Evolutionary conservation across 2,888 invertebrate genomes (phyloP), one percentile per base, ranked within the genome.

Genomic region (Myopa tessellatipennis): DNA sequence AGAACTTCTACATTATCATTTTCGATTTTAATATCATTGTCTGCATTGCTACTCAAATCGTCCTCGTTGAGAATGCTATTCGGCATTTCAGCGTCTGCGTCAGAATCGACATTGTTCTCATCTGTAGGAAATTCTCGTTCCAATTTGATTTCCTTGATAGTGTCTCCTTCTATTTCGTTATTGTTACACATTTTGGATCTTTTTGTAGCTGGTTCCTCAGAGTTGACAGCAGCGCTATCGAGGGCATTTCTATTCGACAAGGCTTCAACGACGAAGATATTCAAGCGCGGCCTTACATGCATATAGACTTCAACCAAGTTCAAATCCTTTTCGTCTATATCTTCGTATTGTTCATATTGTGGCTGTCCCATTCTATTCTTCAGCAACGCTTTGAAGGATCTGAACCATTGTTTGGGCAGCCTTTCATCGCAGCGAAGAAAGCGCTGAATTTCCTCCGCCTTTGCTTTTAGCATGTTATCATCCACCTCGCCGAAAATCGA

Each of bases 191-290:
- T 36, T 8, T 58, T 45, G 8, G 61, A 18, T 73, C 36, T 73
- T 61, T 73, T 73, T n/a, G 12, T 16, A 38, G 38, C 10, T 38
- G 60, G 50, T 52, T 68, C 60, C 4, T 40, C 45, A 4, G 18
- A 76, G 12, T 4, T 18, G 34, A 58, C 26, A 2, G 26, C 3
- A 14, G 45, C 10, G 45, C 0, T 45, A 4, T 45, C 45, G 1
- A 3, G 7, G 45, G 45, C 18, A 18, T 40, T 7, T 26, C 40
- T 26, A 2, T 65, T 63, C 12, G 69, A 50, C 8, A 74, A n/a
- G 26, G n/a, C 63, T 70, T 50, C 69, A 1, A 72, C 52, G 6
- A 79, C 69, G 10, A 76, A 70, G 52, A 67, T 34, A 74, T 76
- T 77, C 10, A 79, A 3, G 14, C 73, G 50, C 0, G 38, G 36